Evolutionary conservation across 2,888 invertebrate genomes (phyloP).

Genomic region (Iselma pallidipennis): DNA sequence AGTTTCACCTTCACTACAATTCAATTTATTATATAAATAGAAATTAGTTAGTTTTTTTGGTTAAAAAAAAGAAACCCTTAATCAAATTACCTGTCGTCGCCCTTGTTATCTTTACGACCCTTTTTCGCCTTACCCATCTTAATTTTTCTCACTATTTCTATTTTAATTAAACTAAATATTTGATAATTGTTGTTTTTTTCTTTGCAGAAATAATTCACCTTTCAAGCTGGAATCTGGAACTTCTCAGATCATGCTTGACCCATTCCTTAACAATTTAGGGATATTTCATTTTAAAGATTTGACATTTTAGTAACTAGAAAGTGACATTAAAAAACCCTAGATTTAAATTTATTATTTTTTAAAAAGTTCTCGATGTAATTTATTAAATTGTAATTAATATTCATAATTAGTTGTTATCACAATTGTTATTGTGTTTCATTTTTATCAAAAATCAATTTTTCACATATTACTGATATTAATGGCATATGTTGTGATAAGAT

Average conservation of each 20-base stretch:
- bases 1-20: conserved; percentile 67
- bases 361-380: too few species aligned
- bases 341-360: too few species aligned
- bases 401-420: conserved; percentile 6
- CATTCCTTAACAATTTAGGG: background rate
- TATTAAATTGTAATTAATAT: background rate
- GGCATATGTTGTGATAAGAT: conserved; percentile 70
- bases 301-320: background rate
- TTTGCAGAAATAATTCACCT: background rate
- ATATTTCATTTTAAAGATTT: background rate
- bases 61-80: conserved; percentile 3
- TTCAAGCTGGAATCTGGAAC: background rate
- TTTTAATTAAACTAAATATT: background rate
- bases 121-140: conserved; percentile 82
- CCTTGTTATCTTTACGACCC: conserved; percentile 75
- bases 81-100: conserved; percentile 71
- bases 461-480: conserved; percentile 55
- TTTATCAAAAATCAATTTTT: conserved; percentile 51
- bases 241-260: background rate
- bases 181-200: background rate
- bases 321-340: background rate
- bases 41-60: background rate
- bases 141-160: conserved; percentile 15
- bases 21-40: conserved; percentile 19
- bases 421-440: background rate